Conservation (phyloP, 2,797 vertebrate genomes). For the Trachurus trachurus region DNA sequence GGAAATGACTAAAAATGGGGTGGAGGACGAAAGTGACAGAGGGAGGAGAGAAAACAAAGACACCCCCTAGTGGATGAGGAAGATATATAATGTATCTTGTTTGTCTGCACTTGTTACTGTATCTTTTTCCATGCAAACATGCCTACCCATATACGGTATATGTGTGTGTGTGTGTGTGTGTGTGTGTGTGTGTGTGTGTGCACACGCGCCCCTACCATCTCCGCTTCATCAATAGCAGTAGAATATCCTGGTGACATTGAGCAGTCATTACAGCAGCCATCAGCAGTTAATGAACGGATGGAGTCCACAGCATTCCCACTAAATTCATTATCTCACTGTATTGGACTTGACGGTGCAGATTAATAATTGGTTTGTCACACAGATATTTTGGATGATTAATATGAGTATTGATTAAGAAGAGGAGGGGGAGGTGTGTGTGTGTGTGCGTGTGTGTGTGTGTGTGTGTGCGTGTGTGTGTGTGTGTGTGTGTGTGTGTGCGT, state of each 20-base stretch:
- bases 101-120: slow-evolving; percentile 17
- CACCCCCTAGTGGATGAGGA: slow-evolving; percentile 60
- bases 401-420: slow-evolving; percentile 86
- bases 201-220: background rate
- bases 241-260: slow-evolving; percentile 86
- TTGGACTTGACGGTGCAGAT: slow-evolving; percentile 88
- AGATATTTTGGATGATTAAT: slow-evolving; percentile 90
- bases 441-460: slow-evolving; percentile 43
- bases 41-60: slow-evolving; percentile 32
- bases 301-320: slow-evolving; percentile 88
- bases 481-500: slow-evolving; percentile 30
- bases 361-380: slow-evolving; percentile 91
- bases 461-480: slow-evolving; percentile 36
- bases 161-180: background rate
- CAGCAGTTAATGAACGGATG: slow-evolving; percentile 91
- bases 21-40: background rate
- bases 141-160: background rate
- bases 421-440: slow-evolving; percentile 42
- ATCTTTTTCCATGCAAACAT: slow-evolving; percentile 8
- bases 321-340: slow-evolving; percentile 89
- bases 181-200: background rate
- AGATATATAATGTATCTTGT: slow-evolving; percentile 15
- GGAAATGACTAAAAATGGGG: background rate
- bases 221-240: slow-evolving; percentile 79
- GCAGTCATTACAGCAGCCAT: slow-evolving; percentile 87